These are phyloP conservation scores for Melanotaenia boesemani DNA, from an alignment of 2,797 vertebrate genomes.

Conservation along the genomic window DNA sequence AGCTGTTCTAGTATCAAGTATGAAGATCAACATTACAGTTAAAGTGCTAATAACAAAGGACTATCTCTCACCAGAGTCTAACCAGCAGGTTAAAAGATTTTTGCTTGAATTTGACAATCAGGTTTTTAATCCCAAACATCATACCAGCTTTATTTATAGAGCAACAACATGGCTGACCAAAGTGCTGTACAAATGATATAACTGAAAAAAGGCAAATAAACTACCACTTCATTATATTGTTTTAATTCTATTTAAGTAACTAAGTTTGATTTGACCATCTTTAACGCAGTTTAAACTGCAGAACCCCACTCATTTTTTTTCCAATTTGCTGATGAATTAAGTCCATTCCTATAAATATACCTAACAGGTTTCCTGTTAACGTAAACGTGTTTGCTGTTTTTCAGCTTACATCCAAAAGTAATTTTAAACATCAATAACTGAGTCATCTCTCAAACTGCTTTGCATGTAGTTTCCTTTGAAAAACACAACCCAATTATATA, in stretches of 20 bases:
- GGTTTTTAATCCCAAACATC: background rate
- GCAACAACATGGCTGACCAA: no score
- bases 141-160: no score
- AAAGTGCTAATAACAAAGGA: constrained; percentile 17
- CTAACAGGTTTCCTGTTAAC: constrained; percentile 5
- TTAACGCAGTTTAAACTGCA: background rate
- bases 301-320: background rate
- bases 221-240: background rate
- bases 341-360: background rate
- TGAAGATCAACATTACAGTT: background rate
- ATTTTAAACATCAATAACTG: background rate
- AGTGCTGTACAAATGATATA: no score
- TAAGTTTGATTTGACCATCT: background rate
- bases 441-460: constrained; percentile 7
- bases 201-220: background rate
- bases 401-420: constrained; percentile 1
- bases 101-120: background rate
- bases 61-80: background rate
- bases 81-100: background rate
- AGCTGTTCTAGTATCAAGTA: background rate
- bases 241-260: background rate
- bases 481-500: background rate
- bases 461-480: background rate
- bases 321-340: background rate
- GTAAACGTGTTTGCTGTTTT: background rate